phyloP scores from a whole-genome alignment of 2,888 invertebrate genomes.

The Ceraclea dissimilis region DNA sequence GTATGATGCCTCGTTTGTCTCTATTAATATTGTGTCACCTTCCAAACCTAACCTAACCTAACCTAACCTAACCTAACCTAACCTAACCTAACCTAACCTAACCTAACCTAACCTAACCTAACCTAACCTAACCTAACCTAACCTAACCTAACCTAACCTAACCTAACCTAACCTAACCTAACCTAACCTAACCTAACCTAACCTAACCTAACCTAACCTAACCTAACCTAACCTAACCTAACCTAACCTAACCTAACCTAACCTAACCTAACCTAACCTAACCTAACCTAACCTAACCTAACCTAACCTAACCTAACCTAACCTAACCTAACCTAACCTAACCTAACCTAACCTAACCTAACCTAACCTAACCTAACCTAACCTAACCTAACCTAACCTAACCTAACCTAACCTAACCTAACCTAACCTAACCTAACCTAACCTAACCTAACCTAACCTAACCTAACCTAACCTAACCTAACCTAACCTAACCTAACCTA shows the following conservation, averaged over 20 bases:
- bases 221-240: slow-evolving; percentile 6
- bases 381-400: slow-evolving; percentile 7
- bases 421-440: not conserved
- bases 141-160: slow-evolving; percentile 3
- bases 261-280: slow-evolving; percentile 8
- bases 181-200: slow-evolving; percentile 8
- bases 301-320: slow-evolving; percentile 4
- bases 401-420: slow-evolving; percentile 6
- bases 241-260: not conserved
- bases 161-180: slow-evolving; percentile 4
- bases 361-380: slow-evolving; percentile 7
- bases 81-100: slow-evolving; percentile 7
- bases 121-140: slow-evolving; percentile 8
- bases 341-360: slow-evolving; percentile 3
- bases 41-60: not conserved
- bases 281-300: slow-evolving; percentile 1
- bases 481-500: slow-evolving; percentile 8
- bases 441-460: slow-evolving; percentile 8
- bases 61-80: slow-evolving; percentile 5
- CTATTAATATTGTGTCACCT: no score
- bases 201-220: slow-evolving; percentile 8
- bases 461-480: slow-evolving; percentile 8
- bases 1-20: no score
- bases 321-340: slow-evolving; percentile 8
- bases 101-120: slow-evolving; percentile 5